Conservation (phyloP, 2,888 invertebrate species). For the Leptinotarsa tumamoca region DNA sequence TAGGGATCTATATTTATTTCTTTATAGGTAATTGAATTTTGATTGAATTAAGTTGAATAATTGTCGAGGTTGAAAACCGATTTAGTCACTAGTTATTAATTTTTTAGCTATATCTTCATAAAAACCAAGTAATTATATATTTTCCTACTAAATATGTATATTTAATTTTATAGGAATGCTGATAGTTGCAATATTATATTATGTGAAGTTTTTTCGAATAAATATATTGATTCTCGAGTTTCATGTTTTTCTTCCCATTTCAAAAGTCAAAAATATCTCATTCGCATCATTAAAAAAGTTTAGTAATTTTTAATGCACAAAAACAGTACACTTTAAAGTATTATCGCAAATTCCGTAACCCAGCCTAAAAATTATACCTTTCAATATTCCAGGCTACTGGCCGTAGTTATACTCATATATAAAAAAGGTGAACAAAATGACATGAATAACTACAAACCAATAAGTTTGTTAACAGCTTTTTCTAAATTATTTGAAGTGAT, state of each 20-base stretch:
- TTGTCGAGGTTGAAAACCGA: constrained; percentile 35
- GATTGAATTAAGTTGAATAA: neutral
- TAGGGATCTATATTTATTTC: constrained; percentile 12
- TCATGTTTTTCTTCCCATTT: neutral
- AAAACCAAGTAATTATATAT: constrained; percentile 30
- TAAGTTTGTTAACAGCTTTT: too few species aligned
- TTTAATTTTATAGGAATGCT: constrained; percentile 28
- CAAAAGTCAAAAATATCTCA: too few species aligned
- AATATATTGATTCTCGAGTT: constrained; percentile 25
- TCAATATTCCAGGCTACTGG: too few species aligned
- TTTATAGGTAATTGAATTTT: constrained; percentile 7
- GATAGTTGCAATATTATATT: constrained; percentile 44
- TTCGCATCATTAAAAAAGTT: too few species aligned
- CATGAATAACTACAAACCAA: too few species aligned
- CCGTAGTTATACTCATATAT: too few species aligned
- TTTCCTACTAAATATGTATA: constrained; percentile 33
- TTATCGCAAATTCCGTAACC: too few species aligned
- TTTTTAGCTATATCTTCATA: constrained; percentile 18
- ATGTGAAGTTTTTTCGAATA: constrained; percentile 31
- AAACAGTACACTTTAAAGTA: too few species aligned
- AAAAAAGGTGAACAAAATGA: too few species aligned
- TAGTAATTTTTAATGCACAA: too few species aligned
- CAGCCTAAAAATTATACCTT: too few species aligned
- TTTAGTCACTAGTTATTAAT: constrained; percentile 34
- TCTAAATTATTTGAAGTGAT: too few species aligned